Percentiles rank a stretch among this genome's conserved stretches.
Conservation (phyloP, 2,797 vertebrate genomes). For the Acrocephalus scirpaceus region DNA sequence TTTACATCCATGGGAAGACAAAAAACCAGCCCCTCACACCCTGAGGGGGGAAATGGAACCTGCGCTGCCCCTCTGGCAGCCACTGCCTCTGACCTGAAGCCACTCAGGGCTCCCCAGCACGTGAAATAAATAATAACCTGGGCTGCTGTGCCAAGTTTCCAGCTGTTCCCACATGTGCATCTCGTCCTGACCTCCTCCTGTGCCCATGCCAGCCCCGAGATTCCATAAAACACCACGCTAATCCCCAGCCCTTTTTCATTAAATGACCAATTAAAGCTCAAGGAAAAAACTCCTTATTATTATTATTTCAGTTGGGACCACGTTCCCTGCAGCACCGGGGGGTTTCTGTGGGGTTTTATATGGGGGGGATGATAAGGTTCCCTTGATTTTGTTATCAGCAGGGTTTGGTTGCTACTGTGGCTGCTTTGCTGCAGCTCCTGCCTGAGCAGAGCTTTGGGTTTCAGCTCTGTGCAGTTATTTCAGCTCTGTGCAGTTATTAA, state of each 20-base stretch:
- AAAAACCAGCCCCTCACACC: neutral
- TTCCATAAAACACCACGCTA: constrained; percentile 45
- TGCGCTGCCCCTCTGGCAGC: neutral
- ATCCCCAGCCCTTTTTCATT: neutral
- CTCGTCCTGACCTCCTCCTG: constrained; percentile 39
- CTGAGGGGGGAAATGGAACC: neutral
- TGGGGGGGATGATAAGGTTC: no score
- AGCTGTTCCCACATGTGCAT: constrained; percentile 68
- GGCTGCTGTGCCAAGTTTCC: constrained; percentile 30
- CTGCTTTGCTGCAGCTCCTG: no score
- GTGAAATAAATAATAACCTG: constrained; percentile 13
- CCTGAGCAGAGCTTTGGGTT: no score
- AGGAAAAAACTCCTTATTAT: neutral
- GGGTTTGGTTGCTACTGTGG: no score
- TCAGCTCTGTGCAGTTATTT: neutral
- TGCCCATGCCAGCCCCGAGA: constrained; percentile 11
- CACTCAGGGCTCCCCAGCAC: neutral
- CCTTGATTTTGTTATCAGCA: no score
- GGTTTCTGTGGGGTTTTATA: neutral
- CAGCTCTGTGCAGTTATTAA: neutral
- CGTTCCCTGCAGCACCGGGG: no score
- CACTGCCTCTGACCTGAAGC: neutral
- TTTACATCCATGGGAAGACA: rapidly evolving
- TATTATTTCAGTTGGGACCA: no score
- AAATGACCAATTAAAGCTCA: no score